Evolutionary conservation across 2,888 invertebrate species (phyloP).

Genomic region (Oligia fasciuncula): DNA sequence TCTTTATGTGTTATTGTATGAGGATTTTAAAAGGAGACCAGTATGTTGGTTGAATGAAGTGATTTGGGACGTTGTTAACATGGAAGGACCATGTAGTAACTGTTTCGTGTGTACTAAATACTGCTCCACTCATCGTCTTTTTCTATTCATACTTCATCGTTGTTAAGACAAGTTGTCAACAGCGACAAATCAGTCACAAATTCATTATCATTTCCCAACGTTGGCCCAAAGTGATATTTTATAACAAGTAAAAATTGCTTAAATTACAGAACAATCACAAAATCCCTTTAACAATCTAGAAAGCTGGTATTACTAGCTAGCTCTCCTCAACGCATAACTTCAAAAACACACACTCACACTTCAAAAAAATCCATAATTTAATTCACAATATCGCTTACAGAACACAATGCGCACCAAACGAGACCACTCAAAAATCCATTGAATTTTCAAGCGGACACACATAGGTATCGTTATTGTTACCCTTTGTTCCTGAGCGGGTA

Average conservation of each 20-base stretch:
- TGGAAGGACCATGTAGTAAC: background rate
- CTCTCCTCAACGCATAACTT: slow-evolving; percentile 19
- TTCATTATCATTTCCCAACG: background rate
- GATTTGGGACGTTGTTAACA: background rate
- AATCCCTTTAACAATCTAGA: background rate
- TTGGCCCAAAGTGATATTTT: too few species aligned
- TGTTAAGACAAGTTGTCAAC: background rate
- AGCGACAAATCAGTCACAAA: background rate
- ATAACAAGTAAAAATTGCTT: too few species aligned
- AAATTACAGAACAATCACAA: background rate
- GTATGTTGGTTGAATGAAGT: background rate
- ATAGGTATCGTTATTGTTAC: slow-evolving; percentile 59
- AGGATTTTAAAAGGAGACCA: slow-evolving; percentile 2
- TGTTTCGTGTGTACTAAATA: background rate
- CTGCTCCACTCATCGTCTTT: background rate
- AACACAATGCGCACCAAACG: slow-evolving; percentile 51
- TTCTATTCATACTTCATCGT: background rate
- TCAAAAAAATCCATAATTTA: slow-evolving; percentile 58
- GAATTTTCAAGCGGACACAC: slow-evolving; percentile 60
- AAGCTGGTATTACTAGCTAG: slow-evolving; percentile 5
- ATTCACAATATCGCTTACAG: slow-evolving; percentile 65
- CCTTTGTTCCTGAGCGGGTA: slow-evolving; percentile 62
- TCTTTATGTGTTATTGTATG: slow-evolving; percentile 34
- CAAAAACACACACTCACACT: slow-evolving; percentile 45
- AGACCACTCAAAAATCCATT: slow-evolving; percentile 64